These are phyloP conservation scores for Proales similis DNA, from an alignment of 1,140 invertebrate genomes.

Conservation along the genomic window DNA sequence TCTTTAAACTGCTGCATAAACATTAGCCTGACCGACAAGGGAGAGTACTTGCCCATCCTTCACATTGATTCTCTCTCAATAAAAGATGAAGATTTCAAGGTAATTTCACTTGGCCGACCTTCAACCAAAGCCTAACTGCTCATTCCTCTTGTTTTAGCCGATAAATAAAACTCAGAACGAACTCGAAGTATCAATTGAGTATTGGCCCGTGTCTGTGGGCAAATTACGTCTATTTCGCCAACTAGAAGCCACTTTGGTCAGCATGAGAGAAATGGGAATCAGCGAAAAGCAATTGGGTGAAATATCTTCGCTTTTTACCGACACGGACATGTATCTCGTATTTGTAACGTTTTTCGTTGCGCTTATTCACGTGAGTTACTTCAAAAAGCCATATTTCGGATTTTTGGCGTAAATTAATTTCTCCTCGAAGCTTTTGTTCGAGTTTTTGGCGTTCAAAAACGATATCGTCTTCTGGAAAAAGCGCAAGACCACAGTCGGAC, in stretches of 20 bases:
- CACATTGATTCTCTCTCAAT: constrained; percentile 39
- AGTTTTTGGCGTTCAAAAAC: constrained; percentile 94
- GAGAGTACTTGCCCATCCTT: constrained; percentile 38
- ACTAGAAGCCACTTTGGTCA: constrained; percentile 68
- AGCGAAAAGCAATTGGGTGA: constrained; percentile 88
- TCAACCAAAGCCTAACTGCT: no score
- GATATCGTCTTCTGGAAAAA: constrained; percentile 88
- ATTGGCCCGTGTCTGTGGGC: constrained; percentile 55
- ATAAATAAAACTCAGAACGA: constrained; percentile 42
- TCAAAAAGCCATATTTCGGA: not conserved
- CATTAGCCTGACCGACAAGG: constrained; percentile 36
- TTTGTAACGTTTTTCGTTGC: constrained; percentile 82
- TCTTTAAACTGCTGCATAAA: not conserved
- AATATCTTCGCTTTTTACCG: constrained; percentile 87
- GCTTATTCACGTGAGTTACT: constrained; percentile 75
- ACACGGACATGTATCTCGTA: constrained; percentile 88
- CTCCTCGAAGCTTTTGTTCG: constrained; percentile 74
- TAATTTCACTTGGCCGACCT: not conserved
- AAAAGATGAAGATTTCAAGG: constrained; percentile 3
- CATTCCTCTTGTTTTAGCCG: constrained; percentile 42
- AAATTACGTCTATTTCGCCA: constrained; percentile 64
- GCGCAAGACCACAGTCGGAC: constrained; percentile 72
- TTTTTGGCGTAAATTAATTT: constrained; percentile 39
- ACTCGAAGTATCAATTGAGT: constrained; percentile 51
- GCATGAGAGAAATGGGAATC: constrained; percentile 62